A percentile compares a stretch with the other conserved stretches of the same genome.
These are phyloP conservation scores for Diplodus puntazzo DNA, from an alignment of 2,797 vertebrate species.

Conservation along the genomic window DNA sequence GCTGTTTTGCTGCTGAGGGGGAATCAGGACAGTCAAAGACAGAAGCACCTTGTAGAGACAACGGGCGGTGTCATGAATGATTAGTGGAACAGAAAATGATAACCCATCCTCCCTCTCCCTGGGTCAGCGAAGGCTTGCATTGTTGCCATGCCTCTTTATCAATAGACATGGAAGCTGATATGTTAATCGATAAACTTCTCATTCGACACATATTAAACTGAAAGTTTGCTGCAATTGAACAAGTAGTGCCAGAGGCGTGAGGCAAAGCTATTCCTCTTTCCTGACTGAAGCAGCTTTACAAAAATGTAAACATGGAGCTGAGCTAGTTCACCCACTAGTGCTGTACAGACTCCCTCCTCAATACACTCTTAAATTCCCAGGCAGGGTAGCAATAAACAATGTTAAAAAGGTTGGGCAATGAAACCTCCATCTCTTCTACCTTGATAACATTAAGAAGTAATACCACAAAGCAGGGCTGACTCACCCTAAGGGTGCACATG, in stretches of 20 bases:
- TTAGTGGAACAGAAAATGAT: slow-evolving; percentile 75
- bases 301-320: slow-evolving; percentile 56
- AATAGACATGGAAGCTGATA: slow-evolving; percentile 43
- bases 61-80: slow-evolving; percentile 75
- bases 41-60: slow-evolving; percentile 84
- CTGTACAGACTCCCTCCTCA: slow-evolving; percentile 48
- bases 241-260: slow-evolving; percentile 26
- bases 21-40: slow-evolving; percentile 79
- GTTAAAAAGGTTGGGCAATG: slow-evolving; percentile 78
- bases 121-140: slow-evolving; percentile 48
- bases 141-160: slow-evolving; percentile 48
- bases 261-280: slow-evolving; percentile 45
- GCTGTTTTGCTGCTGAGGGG: slow-evolving; percentile 77
- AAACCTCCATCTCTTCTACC: slow-evolving; percentile 76
- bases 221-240: slow-evolving; percentile 51
- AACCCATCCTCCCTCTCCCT: slow-evolving; percentile 54
- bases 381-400: slow-evolving; percentile 83
- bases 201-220: slow-evolving; percentile 49
- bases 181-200: slow-evolving; percentile 56
- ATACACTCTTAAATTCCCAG: slow-evolving; percentile 64
- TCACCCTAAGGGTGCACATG: slow-evolving; percentile 76
- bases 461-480: slow-evolving; percentile 76
- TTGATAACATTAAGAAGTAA: slow-evolving; percentile 83
- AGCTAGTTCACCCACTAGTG: slow-evolving; percentile 45
- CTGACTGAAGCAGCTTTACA: slow-evolving; percentile 49